Evolutionary conservation across 2,888 invertebrate species (phyloP).

Genomic region (Tipula confusa): DNA sequence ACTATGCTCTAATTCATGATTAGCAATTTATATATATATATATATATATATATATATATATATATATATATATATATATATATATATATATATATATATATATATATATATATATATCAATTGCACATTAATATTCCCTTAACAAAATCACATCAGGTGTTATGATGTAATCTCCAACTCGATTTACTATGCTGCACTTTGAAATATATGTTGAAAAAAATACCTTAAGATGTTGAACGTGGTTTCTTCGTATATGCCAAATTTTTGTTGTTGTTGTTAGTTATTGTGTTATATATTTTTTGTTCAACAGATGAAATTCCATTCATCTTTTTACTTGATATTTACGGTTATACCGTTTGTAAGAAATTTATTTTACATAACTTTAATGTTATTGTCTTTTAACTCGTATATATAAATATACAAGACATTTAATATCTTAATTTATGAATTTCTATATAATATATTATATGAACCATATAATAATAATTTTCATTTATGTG

Average conservation of each 20-base stretch:
- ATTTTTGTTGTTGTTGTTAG: not conserved
- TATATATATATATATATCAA: too few relatives aligned
- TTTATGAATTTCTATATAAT: not conserved
- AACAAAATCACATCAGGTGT: not conserved
- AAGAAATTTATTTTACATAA: not conserved
- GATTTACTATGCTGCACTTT: not conserved
- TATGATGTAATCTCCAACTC: not conserved
- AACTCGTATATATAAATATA: not conserved
- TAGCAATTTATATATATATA: not conserved
- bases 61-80: too few relatives aligned
- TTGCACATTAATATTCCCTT: slow-evolving; percentile 3
- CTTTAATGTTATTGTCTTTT: not conserved
- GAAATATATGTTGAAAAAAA: not conserved
- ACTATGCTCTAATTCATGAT: not conserved
- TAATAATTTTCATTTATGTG: not conserved
- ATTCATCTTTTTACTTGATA: not conserved
- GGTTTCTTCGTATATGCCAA: not conserved
- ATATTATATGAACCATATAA: not conserved
- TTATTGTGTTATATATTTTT: not conserved
- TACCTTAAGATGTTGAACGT: not conserved
- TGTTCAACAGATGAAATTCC: not conserved
- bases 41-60: too few relatives aligned
- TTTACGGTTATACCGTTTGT: not conserved
- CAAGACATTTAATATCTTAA: slow-evolving; percentile 4
- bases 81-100: too few relatives aligned